Evolutionary conservation across 2,888 invertebrate genomes (phyloP).

Genomic region (Drosophila monieri): DNA sequence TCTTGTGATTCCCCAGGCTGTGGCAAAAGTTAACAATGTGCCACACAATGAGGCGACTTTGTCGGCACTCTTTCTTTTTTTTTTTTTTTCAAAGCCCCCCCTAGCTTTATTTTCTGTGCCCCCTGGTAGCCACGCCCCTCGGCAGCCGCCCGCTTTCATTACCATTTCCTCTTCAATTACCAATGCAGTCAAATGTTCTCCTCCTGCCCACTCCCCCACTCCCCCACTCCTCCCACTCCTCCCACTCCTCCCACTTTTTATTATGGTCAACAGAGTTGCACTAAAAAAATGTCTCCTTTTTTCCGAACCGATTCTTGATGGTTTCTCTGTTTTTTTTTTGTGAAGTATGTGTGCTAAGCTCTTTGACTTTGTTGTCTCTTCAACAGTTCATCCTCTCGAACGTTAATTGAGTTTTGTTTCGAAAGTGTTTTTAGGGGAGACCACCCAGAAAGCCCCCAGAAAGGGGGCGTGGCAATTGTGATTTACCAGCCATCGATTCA

Average conservation of each 20-base stretch:
- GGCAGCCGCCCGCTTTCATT: conserved; percentile 25
- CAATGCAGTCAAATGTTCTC: conserved; percentile 37
- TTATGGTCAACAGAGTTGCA: conserved; percentile 62
- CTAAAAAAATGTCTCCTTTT: conserved; percentile 6
- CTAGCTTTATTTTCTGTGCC: neutral
- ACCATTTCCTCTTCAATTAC: conserved; percentile 46
- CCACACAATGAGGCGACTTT: conserved; percentile 43
- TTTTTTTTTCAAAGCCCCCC: neutral
- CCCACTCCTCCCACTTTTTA: conserved; percentile 5
- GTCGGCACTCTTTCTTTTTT: conserved; percentile 11
- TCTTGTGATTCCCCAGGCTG: conserved; percentile 20
- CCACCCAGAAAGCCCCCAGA: neutral
- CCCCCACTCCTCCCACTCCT: too few relatives aligned
- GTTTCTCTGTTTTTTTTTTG: neutral
- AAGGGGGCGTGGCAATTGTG: conserved; percentile 31
- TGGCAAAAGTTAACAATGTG: conserved; percentile 43
- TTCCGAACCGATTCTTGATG: neutral
- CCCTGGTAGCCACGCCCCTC: neutral
- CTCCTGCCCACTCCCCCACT: neutral
- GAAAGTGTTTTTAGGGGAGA: conserved; percentile 26
- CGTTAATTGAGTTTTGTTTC: conserved; percentile 64
- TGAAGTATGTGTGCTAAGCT: conserved; percentile 28
- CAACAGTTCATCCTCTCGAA: conserved; percentile 36
- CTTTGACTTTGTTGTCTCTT: conserved; percentile 49
- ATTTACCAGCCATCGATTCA: conserved; percentile 55